These are phyloP conservation scores for Propithecus deckenii DNA, from an alignment of 2,797 vertebrate genomes.

Conservation along the genomic window DNA sequence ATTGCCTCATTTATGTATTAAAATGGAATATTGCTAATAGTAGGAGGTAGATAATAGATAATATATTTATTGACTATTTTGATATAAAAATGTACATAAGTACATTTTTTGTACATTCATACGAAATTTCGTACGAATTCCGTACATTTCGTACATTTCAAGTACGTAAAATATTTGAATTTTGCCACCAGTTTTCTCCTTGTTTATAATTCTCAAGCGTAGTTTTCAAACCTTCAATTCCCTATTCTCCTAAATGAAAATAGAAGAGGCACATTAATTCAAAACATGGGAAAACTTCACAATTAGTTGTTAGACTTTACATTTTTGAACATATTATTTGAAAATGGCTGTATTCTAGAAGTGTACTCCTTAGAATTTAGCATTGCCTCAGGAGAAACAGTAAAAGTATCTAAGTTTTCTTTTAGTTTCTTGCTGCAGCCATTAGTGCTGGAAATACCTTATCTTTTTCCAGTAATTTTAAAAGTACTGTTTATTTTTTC, in stretches of 20 bases:
- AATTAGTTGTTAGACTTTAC: conserved; percentile 18
- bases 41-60: neutral
- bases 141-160: neutral
- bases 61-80: conserved; percentile 24
- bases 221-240: conserved; percentile 11
- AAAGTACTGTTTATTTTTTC: neutral
- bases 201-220: neutral
- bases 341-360: conserved; percentile 16
- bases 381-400: neutral
- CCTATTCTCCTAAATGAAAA: neutral
- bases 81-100: neutral
- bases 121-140: too few species aligned
- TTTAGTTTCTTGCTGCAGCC: neutral
- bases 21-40: conserved; percentile 34
- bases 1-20: neutral
- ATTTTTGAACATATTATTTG: conserved; percentile 37
- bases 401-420: conserved; percentile 13
- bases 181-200: neutral
- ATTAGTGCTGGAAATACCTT: neutral
- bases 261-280: neutral
- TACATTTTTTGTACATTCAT: too few species aligned
- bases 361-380: conserved; percentile 5
- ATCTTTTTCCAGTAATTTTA: conserved; percentile 17
- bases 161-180: neutral
- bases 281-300: neutral